Evolutionary conservation across 2,888 invertebrate species (phyloP), one percentile per base, ranked within the genome.

Genomic region (Epirrhoe alternata): DNA sequence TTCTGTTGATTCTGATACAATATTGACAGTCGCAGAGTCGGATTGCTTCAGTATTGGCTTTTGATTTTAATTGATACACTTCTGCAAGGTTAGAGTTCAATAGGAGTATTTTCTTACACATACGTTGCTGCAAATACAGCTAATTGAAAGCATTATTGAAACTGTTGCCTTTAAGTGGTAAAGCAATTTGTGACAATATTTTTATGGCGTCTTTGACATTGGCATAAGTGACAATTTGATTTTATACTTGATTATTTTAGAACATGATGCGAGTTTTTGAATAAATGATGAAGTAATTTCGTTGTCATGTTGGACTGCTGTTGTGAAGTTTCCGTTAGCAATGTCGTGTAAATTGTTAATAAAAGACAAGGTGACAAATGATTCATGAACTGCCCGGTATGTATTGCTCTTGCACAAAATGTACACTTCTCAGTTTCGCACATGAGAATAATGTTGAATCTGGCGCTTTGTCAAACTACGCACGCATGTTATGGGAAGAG

Each of bases 81-180:
- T 31, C 31, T 14, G 59, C 66, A 68, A 71, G 66, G 64, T 57
- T 64, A 10, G 8, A 54, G 42, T 42, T 66, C 17, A 69, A 70
- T 70, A 60, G 61, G 64, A 64, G 64, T 77, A 67, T 73, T 72
- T 52, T 71, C 64, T 67, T 61, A n/a, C 42, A 56, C 61, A 54
- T 35, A 52, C 50, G 49, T 64, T 57, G 16, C 74, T 17, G 14
- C 30, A 75, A 78, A 78, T 76, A 52, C 65, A 64, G 62, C 35
- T 83, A 80, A 87, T 87, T 81, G 77, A 80, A 81, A 83, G 79
- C 83, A 83, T 84, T 84, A 74, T 75, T 80, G 63, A 71, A 69
- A 72, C 71, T 69, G 70, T 75, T 72, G 66, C 66, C 71, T 64
- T 78, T 76, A 82, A 85, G 77, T 85, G 83, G 75, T 74, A 72